phyloP scores from a whole-genome alignment of 2,113 vertebrate genomes.

The Morphnarchus princeps region DNA sequence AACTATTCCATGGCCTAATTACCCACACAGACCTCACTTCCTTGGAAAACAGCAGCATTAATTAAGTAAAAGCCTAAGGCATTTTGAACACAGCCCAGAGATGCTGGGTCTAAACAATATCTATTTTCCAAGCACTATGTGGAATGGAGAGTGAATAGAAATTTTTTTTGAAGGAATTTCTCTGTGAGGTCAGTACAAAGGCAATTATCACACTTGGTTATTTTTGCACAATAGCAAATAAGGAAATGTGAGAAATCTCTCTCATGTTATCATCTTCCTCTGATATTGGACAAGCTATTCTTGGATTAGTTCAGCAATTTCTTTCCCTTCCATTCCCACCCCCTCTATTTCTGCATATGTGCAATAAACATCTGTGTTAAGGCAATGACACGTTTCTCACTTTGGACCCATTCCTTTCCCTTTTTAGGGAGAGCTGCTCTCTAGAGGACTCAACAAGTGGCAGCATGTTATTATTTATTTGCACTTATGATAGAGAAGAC shows the following conservation, averaged over 20 bases:
- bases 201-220: background rate
- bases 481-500: background rate
- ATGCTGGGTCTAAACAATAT: background rate
- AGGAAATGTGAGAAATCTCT: constrained; percentile 65
- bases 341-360: constrained; percentile 51
- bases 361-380: background rate
- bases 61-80: background rate
- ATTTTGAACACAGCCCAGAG: background rate
- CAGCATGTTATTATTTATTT: background rate
- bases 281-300: constrained; percentile 63
- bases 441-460: background rate
- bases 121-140: background rate
- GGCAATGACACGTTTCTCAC: background rate
- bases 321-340: constrained; percentile 32
- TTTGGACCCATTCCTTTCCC: background rate
- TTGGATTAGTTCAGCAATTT: constrained; percentile 30
- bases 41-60: background rate
- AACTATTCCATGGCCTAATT: background rate
- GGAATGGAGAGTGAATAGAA: background rate
- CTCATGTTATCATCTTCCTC: constrained; percentile 66
- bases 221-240: constrained; percentile 51
- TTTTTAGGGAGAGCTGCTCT: background rate
- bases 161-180: background rate
- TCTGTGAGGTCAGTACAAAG: background rate
- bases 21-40: background rate